Evolutionary conservation across 2,113 vertebrate genomes (phyloP), one percentile per base, ranked within the genome.

Genomic region (Eonycteris spelaea): DNA sequence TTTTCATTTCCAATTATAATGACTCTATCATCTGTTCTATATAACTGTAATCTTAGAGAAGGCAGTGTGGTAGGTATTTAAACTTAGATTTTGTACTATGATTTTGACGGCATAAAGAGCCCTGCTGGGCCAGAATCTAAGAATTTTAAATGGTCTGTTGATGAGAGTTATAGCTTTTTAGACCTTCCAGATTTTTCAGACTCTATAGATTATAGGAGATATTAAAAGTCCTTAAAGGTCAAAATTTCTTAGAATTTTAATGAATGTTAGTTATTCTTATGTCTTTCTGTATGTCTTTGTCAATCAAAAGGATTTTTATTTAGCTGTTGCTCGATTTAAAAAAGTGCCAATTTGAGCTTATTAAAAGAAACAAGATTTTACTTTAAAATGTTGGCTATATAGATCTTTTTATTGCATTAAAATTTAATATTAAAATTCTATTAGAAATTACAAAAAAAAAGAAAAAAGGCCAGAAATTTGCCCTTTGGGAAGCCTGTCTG

Each of bases 301-400:
- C 94, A 95, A 12, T 97, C 61, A 90, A 33, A 91, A 90, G 24
- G 79, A 77, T 96, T 94, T 97, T 97, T 93, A 91, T 96, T 93
- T 67, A 68, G 26, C 35, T 78, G 67, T 95, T 91, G 78, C 83
- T 96, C 10, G 26, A 94, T 96, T 98, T 87, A 84, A 97, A 90
- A 90, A 97, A 90, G 19, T 96, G 24, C 87, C 96, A 86, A 12
- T 92, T 98, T 96, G 95, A 96, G 51, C 38, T 96, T 90, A 67
- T 97, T 98, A 89, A 98, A 98, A 96, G 83, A 98, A 98, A 83
- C 59, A 97, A 80, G 15, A 43, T 97, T 97, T 97, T 97, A 75
- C 91, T 97, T 98, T 95, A 96, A 97, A 98, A 95, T 84, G 74
- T 97, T 97, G 7, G 95, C 21, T 97, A 38, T 97, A 82, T 79